These are phyloP conservation scores for Cyprinodon tularosa DNA, from an alignment of 2,113 vertebrate genomes.

Conservation along the genomic window DNA sequence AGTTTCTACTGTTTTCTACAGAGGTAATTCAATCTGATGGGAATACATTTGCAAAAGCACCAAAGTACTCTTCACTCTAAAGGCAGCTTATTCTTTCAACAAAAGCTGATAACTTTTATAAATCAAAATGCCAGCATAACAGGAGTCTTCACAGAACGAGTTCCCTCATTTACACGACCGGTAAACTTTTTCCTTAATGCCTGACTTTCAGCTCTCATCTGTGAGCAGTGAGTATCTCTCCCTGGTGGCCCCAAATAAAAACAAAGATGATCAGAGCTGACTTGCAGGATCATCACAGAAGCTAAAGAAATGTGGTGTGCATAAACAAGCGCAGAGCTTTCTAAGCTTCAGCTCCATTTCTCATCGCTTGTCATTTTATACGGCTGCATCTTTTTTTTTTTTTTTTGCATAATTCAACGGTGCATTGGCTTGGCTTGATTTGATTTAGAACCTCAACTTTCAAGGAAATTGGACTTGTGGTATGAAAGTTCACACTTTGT, in stretches of 20 bases:
- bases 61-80: slow-evolving; percentile 4
- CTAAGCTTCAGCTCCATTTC: slow-evolving; percentile 51
- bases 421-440: slow-evolving; percentile 63
- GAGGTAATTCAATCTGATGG: slow-evolving; percentile 37
- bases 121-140: slow-evolving; percentile 18
- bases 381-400: slow-evolving; percentile 46
- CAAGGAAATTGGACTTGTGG: slow-evolving; percentile 75
- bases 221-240: slow-evolving; percentile 35
- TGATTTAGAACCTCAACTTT: slow-evolving; percentile 74
- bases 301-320: slow-evolving; percentile 49
- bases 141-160: slow-evolving; percentile 2
- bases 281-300: slow-evolving; percentile 37
- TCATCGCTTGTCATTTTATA: slow-evolving; percentile 60
- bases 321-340: slow-evolving; percentile 66
- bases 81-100: slow-evolving; percentile 27
- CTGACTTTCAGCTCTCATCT: slow-evolving; percentile 19
- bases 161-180: slow-evolving; percentile 1
- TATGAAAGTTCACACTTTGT: slow-evolving; percentile 74
- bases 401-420: slow-evolving; percentile 71
- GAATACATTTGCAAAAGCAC: slow-evolving; percentile 31
- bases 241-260: slow-evolving; percentile 33
- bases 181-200: slow-evolving; percentile 15
- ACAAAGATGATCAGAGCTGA: slow-evolving; percentile 54
- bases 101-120: slow-evolving; percentile 3
- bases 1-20: slow-evolving; percentile 1